Conservation (phyloP, 2,888 invertebrate genomes). For the Melinaea marsaeus region DNA sequence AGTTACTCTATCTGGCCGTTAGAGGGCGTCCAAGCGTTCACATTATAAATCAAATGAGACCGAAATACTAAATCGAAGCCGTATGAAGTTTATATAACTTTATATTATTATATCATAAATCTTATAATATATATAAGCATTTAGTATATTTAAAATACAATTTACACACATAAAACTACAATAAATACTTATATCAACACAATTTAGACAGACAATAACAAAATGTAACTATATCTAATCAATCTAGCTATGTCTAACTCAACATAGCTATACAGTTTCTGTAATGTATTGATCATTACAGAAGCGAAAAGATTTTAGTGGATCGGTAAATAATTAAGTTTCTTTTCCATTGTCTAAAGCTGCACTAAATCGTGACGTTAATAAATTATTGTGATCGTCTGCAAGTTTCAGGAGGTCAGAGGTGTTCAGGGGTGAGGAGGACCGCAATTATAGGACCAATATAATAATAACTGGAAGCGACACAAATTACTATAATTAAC, state of each 20-base stretch:
- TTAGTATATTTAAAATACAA: no score
- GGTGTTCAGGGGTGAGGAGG: constrained; percentile 66
- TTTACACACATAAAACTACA: no score
- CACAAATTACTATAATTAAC: neutral
- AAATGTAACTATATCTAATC: no score
- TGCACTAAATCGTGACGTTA: constrained; percentile 48
- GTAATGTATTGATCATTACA: neutral
- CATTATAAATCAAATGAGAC: constrained; percentile 11
- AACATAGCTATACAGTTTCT: neutral
- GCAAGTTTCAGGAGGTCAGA: constrained; percentile 77
- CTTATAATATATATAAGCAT: no score
- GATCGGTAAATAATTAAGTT: constrained; percentile 28
- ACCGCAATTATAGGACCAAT: constrained; percentile 67
- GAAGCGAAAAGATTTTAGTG: constrained; percentile 12
- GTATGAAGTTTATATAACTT: constrained; percentile 6
- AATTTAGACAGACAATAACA: no score
- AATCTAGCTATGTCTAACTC: no score
- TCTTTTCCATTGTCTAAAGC: constrained; percentile 27
- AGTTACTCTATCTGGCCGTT: neutral
- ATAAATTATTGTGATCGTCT: constrained; percentile 73
- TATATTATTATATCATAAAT: neutral
- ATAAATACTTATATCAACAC: no score
- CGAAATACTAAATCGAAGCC: neutral
- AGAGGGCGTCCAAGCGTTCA: constrained; percentile 9
- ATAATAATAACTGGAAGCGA: constrained; percentile 36